Evolutionary conservation across 2,797 vertebrate genomes (phyloP), one percentile per base, ranked within the genome.

Genomic region (Sylvia borin): DNA sequence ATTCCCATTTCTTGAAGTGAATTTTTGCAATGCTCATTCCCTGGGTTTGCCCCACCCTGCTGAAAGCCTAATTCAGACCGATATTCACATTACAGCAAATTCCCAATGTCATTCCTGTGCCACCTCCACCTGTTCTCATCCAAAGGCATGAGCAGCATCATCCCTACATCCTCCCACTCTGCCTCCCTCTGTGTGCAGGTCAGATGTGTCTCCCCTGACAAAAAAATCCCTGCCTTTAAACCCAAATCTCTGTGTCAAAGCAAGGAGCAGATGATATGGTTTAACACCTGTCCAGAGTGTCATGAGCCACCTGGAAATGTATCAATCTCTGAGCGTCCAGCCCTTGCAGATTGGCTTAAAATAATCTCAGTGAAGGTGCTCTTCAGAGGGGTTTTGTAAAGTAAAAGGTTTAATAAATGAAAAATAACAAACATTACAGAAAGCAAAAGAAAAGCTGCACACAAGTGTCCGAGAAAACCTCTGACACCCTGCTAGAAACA

Each of bases 21-120:
- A 72, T 22, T 26, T 50, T 22, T 61, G 9, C 31, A 58, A 4
- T 15, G 3, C 2, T 57, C 7, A 11, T 48, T 62, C 29, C 27
- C 34, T 15, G 9, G 8, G 8, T 19, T 71, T 60, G n/a, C 14
- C 82, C 16, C 70, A 32, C 16, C 36, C 36, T 45, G 38, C 24
- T 68, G 32, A 74, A 83, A 22, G 13, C 36, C 34, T 61, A 47
- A 48, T 43, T 85, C 40, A 62, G 67, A 24, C 13, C 0, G 0
- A 9, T 32, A 36, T 7, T 11, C 25, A 3, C 4, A 5, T 34
- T 13, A 5, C 8, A 27, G 36, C 5, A 45, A 61, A 60, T 48
- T 65, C 17, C 36, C 73, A 73, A 2, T 18, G 2, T 10, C 0
- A 0, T 42, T 24, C 19, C 29, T 48, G 15, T 9, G 16, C 8